Conservation (phyloP, 2,113 vertebrate genomes). For the Gobio gobio region DNA sequence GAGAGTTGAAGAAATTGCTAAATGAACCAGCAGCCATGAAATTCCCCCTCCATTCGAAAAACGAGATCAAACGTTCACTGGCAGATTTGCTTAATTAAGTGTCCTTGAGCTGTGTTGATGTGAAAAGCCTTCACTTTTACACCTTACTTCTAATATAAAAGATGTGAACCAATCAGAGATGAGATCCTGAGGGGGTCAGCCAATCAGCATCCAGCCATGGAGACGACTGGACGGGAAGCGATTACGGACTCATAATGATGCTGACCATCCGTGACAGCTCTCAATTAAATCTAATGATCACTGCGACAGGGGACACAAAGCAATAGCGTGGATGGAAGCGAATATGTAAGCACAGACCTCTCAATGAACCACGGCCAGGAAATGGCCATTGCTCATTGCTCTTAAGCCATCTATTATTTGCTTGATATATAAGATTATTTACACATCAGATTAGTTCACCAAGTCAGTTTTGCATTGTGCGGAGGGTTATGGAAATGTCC, state of each 20-base stretch:
- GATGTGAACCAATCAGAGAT: constrained; percentile 23
- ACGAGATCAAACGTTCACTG: constrained; percentile 68
- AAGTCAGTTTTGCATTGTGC: constrained; percentile 64
- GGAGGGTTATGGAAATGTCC: constrained; percentile 67
- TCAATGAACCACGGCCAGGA: constrained; percentile 40
- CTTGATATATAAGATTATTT: constrained; percentile 65
- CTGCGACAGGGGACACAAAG: constrained; percentile 70
- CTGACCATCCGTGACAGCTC: constrained; percentile 72
- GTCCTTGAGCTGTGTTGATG: constrained; percentile 63
- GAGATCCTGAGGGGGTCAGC: constrained; percentile 38
- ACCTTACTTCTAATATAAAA: constrained; percentile 62
- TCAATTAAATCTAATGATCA: constrained; percentile 67
- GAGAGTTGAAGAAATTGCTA: constrained; percentile 69
- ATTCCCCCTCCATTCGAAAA: constrained; percentile 57
- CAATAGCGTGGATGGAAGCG: constrained; percentile 56
- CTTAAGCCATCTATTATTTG: constrained; percentile 64
- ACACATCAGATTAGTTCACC: constrained; percentile 64
- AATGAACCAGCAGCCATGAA: constrained; percentile 71
- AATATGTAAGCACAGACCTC: constrained; percentile 54
- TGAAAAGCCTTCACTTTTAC: constrained; percentile 54
- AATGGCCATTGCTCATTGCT: constrained; percentile 52
- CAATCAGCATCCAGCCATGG: constrained; percentile 60
- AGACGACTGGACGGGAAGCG: constrained; percentile 51
- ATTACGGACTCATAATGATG: constrained; percentile 65
- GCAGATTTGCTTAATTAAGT: constrained; percentile 71